phyloP scores from a whole-genome alignment of 2,113 vertebrate genomes.

The Arvicanthis niloticus region DNA sequence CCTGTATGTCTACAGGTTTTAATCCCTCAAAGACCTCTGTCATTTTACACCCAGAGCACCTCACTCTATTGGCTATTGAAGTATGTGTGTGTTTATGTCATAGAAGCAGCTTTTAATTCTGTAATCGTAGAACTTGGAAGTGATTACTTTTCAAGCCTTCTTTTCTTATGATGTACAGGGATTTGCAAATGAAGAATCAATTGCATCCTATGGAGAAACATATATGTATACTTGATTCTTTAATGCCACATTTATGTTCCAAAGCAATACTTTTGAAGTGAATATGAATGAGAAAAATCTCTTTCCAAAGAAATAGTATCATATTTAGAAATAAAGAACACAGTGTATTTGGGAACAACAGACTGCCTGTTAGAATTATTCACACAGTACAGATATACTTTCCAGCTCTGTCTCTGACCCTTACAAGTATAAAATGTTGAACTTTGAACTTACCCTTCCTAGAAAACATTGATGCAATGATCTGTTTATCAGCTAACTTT shows the following conservation, averaged over 20 bases:
- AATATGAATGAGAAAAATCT: not conserved
- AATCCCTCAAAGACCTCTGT: not conserved
- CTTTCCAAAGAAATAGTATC: not conserved
- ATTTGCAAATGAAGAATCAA: not conserved
- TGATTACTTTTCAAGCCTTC: not conserved
- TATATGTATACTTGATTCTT: not conserved
- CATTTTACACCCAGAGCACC: conserved; percentile 8
- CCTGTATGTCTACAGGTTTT: not conserved
- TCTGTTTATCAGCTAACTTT: not conserved
- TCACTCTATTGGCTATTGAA: not conserved
- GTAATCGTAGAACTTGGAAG: not conserved
- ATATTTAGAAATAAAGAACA: conserved; percentile 48
- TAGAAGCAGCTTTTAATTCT: not conserved
- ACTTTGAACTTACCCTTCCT: conserved; percentile 12
- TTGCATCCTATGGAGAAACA: not conserved
- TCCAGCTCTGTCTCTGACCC: not conserved
- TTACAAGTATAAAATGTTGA: not conserved
- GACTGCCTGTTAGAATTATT: not conserved
- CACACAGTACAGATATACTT: not conserved
- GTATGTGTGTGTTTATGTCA: not conserved
- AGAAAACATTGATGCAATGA: not conserved
- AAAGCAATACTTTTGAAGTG: conserved; percentile 18
- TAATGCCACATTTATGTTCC: not conserved
- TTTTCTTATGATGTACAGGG: not conserved
- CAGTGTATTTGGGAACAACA: not conserved